A percentile compares a stretch with the other conserved stretches of the same genome.
Evolutionary conservation across 2,797 vertebrate genomes (phyloP).

Genomic region (Peromyscus eremicus): DNA sequence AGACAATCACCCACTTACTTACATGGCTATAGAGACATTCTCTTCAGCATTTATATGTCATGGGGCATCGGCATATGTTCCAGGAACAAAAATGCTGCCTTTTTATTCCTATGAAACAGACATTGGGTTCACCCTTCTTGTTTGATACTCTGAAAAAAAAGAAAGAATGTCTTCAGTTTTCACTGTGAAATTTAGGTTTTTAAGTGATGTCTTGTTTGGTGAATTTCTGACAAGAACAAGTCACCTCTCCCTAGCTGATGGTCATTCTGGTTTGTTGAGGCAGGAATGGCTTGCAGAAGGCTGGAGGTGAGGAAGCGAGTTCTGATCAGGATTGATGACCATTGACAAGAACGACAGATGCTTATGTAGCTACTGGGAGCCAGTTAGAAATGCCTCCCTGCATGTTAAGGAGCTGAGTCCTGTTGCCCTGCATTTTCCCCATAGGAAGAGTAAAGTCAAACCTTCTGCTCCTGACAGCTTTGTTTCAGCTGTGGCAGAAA

Average conservation of each 20-base stretch:
- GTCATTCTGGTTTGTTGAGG: background rate
- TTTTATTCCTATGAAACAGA: background rate
- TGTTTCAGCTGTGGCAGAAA: background rate
- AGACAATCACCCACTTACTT: rapidly evolving
- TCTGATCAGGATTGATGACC: rapidly evolving
- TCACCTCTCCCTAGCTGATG: background rate
- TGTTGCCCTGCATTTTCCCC: background rate
- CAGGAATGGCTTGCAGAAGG: rapidly evolving
- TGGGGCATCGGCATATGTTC: background rate
- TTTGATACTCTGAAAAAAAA: too few species aligned
- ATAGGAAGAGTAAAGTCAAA: background rate
- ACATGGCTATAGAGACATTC: rapidly evolving
- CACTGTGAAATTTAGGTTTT: background rate
- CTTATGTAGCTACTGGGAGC: rapidly evolving
- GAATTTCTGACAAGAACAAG: background rate
- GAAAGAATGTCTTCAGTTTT: background rate
- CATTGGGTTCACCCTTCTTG: background rate
- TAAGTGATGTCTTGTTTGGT: background rate
- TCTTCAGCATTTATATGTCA: rapidly evolving
- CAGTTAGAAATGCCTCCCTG: background rate
- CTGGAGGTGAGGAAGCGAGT: background rate
- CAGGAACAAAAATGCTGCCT: background rate
- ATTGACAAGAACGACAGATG: background rate
- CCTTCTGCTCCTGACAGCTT: background rate
- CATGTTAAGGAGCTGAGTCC: rapidly evolving